A percentile compares a stretch with the other conserved stretches of the same genome.
Conservation (phyloP, 2,113 vertebrate species). For the Mastomys coucha region DNA sequence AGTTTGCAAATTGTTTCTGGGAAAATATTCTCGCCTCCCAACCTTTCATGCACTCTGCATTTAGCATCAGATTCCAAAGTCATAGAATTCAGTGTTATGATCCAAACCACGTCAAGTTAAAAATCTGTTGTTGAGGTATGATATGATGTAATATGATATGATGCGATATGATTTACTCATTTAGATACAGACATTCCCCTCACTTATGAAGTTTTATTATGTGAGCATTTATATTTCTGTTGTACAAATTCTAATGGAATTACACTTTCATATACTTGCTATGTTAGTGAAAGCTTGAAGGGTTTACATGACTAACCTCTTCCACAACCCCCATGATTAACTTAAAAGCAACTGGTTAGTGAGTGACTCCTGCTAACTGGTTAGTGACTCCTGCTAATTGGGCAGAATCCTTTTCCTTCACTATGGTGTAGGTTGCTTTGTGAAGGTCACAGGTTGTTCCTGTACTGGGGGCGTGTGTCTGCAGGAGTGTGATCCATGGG, state of each 20-base stretch:
- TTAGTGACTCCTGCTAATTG: background rate
- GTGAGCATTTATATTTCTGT: background rate
- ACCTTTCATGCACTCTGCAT: background rate
- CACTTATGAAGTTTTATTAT: background rate
- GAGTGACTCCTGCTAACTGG: background rate
- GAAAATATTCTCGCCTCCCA: background rate
- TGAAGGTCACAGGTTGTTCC: background rate
- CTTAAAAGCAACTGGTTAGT: slow-evolving; percentile 6
- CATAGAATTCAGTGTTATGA: background rate
- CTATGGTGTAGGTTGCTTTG: background rate
- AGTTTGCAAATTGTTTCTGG: background rate
- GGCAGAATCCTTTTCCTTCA: background rate
- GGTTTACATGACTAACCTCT: background rate
- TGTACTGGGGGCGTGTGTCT: background rate
- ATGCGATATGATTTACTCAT: background rate
- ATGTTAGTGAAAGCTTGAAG: background rate
- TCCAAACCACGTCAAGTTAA: background rate
- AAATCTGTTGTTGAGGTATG: background rate
- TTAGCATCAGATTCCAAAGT: background rate
- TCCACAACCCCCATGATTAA: background rate
- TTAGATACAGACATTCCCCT: background rate
- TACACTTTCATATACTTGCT: background rate
- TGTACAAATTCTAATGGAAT: background rate
- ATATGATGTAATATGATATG: background rate
- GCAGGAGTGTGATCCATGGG: background rate